Conservation (phyloP, 2,113 vertebrate species). For the Amblyopsis rosae region DNA sequence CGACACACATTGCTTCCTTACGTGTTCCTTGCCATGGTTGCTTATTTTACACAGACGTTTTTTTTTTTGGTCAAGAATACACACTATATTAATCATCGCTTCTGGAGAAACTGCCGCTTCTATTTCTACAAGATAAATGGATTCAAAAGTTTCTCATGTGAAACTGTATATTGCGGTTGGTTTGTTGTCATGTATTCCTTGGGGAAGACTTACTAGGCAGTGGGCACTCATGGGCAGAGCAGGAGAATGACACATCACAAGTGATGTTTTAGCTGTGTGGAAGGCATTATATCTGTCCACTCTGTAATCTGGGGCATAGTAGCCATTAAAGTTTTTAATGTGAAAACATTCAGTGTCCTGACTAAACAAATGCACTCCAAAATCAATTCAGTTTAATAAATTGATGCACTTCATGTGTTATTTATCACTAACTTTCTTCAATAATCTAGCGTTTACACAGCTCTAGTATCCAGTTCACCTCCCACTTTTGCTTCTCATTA, state of each 20-base stretch:
- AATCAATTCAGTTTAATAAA: not conserved
- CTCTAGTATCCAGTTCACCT: constrained; percentile 1
- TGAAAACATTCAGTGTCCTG: not conserved
- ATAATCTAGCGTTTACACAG: not conserved
- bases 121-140: not conserved
- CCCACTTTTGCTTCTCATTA: constrained; percentile 3
- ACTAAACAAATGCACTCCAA: not conserved
- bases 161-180: not conserved
- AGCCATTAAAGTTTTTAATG: constrained; percentile 24
- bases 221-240: not conserved
- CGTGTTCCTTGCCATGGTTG: constrained; percentile 20
- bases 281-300: constrained; percentile 28
- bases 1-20: constrained; percentile 37
- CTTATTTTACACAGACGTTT: constrained; percentile 7
- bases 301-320: constrained; percentile 50
- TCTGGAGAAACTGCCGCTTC: not conserved
- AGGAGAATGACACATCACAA: constrained; percentile 9
- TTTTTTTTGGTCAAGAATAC: constrained; percentile 3
- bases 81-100: not conserved
- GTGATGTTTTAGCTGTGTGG: constrained; percentile 23
- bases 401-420: not conserved
- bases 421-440: not conserved
- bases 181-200: not conserved
- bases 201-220: not conserved
- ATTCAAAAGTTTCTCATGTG: not conserved